Conservation (phyloP, 2,113 vertebrate species). For the Eidolon helvum region DNA sequence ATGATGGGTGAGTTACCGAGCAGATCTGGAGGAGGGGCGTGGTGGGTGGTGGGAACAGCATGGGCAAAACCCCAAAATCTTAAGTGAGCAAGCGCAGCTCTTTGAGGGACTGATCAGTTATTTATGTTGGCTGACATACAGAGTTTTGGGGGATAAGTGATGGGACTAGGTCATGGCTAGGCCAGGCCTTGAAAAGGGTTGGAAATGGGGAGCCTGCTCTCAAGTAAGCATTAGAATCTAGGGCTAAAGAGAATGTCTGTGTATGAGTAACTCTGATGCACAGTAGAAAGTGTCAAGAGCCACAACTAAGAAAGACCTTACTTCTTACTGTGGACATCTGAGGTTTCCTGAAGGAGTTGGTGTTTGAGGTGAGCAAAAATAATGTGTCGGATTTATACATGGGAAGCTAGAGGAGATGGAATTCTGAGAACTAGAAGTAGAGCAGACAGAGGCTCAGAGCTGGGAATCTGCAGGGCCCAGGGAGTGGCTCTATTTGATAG, state of each 20-base stretch:
- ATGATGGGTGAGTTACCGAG: not conserved
- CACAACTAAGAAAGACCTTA: not conserved
- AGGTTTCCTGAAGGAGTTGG: not conserved
- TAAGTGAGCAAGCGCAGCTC: not conserved
- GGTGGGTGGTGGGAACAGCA: not conserved
- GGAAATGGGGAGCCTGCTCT: not conserved
- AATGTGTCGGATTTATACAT: not conserved
- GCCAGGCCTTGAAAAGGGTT: not conserved
- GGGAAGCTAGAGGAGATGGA: not conserved
- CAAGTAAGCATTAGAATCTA: not conserved
- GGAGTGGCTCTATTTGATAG: not conserved
- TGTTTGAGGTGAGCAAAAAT: not conserved
- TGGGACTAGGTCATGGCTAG: not conserved
- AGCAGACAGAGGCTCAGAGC: not conserved
- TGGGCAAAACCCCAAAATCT: not conserved
- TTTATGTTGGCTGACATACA: not conserved
- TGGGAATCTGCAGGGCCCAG: not conserved
- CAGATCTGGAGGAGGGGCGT: not conserved
- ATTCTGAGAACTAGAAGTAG: conserved; percentile 9
- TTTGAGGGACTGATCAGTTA: not conserved
- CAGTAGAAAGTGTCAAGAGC: not conserved
- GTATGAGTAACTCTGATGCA: not conserved
- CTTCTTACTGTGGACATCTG: not conserved
- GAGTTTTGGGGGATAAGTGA: not conserved
- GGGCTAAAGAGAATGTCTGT: not conserved